These are phyloP conservation scores for Myanophis thanlyinensis DNA, from an alignment of 2,113 vertebrate species.

Conservation along the genomic window DNA sequence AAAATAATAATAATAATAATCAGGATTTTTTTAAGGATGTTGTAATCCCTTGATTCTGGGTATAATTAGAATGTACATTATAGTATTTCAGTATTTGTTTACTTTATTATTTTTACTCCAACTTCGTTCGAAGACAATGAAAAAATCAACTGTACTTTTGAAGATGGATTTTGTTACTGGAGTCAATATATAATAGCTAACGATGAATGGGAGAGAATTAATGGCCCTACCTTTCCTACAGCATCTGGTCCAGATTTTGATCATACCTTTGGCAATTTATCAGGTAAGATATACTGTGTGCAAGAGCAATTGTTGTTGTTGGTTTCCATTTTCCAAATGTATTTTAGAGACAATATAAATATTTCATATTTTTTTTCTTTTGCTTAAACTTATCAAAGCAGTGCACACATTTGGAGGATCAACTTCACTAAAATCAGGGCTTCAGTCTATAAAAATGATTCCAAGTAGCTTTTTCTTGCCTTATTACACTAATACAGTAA, in stretches of 20 bases:
- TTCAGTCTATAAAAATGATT: not conserved
- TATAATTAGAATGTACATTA: not conserved
- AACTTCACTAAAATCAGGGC: not conserved
- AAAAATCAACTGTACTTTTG: constrained; percentile 86
- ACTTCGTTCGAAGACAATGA: constrained; percentile 74
- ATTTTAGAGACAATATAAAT: not conserved
- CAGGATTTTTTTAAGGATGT: not conserved
- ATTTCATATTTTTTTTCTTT: not conserved
- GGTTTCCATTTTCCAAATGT: not conserved
- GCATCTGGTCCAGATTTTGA: constrained; percentile 80
- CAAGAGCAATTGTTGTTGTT: not conserved
- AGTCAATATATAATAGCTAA: constrained; percentile 72
- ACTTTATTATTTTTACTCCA: not conserved
- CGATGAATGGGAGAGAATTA: constrained; percentile 78
- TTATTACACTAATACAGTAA: not conserved
- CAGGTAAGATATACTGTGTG: constrained; percentile 72
- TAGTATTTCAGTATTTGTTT: not conserved
- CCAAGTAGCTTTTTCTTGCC: not conserved
- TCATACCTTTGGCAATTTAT: constrained; percentile 83
- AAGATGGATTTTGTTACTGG: constrained; percentile 88
- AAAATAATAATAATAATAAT: not conserved
- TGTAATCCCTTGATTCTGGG: not conserved
- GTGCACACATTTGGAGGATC: not conserved
- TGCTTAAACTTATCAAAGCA: not conserved
- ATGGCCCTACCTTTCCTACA: constrained; percentile 65